Percentiles rank a stretch among this genome's conserved stretches.
These are phyloP conservation scores for Herpetotheres cachinnans DNA, from an alignment of 2,113 vertebrate species.

Conservation along the genomic window DNA sequence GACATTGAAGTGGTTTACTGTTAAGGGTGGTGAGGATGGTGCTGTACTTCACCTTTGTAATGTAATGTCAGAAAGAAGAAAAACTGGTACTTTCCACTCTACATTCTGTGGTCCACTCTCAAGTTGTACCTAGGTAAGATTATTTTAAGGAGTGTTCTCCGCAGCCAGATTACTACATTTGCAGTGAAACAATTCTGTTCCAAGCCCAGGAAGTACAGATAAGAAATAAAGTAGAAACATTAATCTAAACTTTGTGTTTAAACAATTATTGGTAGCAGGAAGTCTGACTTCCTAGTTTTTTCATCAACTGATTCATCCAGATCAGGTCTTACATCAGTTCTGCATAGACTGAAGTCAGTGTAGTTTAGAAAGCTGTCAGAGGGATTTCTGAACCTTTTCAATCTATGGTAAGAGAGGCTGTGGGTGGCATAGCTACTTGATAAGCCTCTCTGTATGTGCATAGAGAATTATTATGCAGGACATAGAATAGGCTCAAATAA, in stretches of 20 bases:
- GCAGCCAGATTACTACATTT: neutral
- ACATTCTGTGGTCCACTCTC: neutral
- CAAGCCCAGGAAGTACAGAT: neutral
- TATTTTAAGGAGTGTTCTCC: neutral
- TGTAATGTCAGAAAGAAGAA: neutral
- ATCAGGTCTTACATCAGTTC: neutral
- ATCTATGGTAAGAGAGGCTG: neutral
- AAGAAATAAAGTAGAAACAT: neutral
- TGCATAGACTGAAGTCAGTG: neutral
- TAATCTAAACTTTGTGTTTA: neutral
- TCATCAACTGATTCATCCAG: neutral
- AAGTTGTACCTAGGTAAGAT: neutral
- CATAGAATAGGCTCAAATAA: neutral
- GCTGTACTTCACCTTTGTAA: neutral
- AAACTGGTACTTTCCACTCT: neutral
- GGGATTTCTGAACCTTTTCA: neutral
- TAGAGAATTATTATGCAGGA: neutral
- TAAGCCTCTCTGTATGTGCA: neutral
- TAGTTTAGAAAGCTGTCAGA: neutral
- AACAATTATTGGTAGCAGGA: neutral
- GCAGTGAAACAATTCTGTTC: conserved; percentile 2
- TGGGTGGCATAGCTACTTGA: neutral
- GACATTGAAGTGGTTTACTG: neutral
- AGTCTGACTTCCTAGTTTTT: neutral
- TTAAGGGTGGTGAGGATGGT: neutral